phyloP scores from a whole-genome alignment of 2,113 vertebrate species.

The Sander lucioperca region DNA sequence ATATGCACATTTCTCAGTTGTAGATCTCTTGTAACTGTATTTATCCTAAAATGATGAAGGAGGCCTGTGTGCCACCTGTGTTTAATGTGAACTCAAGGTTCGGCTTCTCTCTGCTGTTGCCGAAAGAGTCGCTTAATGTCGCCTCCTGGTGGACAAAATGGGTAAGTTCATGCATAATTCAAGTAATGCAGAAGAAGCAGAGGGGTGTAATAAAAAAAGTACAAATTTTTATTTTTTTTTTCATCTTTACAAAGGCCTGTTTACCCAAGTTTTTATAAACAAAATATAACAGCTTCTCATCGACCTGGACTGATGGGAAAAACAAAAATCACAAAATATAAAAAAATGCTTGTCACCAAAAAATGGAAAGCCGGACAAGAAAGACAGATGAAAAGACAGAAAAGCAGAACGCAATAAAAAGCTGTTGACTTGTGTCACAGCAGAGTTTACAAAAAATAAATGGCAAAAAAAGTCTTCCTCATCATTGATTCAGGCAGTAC shows the following conservation, averaged over 20 bases:
- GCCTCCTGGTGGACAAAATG: slow-evolving; percentile 53
- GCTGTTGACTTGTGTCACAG: slow-evolving; percentile 55
- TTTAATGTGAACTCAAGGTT: background rate
- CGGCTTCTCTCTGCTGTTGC: background rate
- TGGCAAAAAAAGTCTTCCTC: slow-evolving; percentile 53
- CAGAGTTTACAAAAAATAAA: slow-evolving; percentile 61
- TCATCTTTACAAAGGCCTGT: slow-evolving; percentile 93
- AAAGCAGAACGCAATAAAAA: slow-evolving; percentile 58
- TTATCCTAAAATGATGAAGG: background rate
- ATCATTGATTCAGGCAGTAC: slow-evolving; percentile 75
- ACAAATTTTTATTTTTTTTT: slow-evolving; percentile 92
- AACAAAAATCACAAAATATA: slow-evolving; percentile 42
- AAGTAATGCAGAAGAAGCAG: slow-evolving; percentile 3
- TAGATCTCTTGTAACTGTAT: background rate
- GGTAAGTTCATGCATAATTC: background rate
- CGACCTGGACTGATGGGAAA: slow-evolving; percentile 87
- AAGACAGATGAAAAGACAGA: slow-evolving; percentile 51
- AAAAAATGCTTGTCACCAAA: slow-evolving; percentile 69
- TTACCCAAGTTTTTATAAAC: slow-evolving; percentile 88
- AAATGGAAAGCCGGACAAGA: slow-evolving; percentile 61
- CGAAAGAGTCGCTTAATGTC: slow-evolving; percentile 10
- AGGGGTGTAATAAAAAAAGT: slow-evolving; percentile 90
- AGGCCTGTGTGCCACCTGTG: slow-evolving; percentile 18
- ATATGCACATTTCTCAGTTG: background rate
- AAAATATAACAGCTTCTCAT: slow-evolving; percentile 98